Evolutionary conservation across 2,113 vertebrate species (phyloP).

Genomic region (Scytalopus superciliaris): DNA sequence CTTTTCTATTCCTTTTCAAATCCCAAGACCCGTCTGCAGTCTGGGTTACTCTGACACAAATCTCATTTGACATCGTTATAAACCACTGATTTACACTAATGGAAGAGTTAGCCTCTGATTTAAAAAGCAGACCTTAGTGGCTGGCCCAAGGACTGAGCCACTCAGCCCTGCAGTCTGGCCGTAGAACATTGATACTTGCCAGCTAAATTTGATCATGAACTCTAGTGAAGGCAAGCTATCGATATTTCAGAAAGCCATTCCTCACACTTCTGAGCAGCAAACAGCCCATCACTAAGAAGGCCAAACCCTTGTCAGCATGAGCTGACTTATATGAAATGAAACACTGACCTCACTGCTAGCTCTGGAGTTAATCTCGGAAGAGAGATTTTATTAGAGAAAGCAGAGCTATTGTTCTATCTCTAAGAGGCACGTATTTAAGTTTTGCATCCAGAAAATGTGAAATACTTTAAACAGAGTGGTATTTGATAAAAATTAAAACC

Average conservation of each 20-base stretch:
- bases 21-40: background rate
- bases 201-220: background rate
- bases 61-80: background rate
- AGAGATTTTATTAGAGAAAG: slow-evolving; percentile 17
- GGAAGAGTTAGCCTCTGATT: background rate
- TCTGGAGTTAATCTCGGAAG: slow-evolving; percentile 18
- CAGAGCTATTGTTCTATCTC: background rate
- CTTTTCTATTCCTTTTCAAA: background rate
- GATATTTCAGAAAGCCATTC: slow-evolving; percentile 42
- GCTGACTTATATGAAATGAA: slow-evolving; percentile 9
- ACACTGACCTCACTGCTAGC: background rate
- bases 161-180: background rate
- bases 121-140: background rate
- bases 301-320: slow-evolving; percentile 27
- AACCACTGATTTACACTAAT: background rate
- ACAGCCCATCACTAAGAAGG: slow-evolving; percentile 39
- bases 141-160: background rate
- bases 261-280: slow-evolving; percentile 60
- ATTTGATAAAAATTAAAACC: background rate
- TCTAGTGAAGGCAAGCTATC: background rate
- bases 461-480: background rate
- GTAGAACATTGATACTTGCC: background rate
- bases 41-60: background rate
- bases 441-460: background rate
- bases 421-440: background rate